Evolutionary conservation across 2,113 vertebrate species (phyloP).

Genomic region (Tetrao urogallus): DNA sequence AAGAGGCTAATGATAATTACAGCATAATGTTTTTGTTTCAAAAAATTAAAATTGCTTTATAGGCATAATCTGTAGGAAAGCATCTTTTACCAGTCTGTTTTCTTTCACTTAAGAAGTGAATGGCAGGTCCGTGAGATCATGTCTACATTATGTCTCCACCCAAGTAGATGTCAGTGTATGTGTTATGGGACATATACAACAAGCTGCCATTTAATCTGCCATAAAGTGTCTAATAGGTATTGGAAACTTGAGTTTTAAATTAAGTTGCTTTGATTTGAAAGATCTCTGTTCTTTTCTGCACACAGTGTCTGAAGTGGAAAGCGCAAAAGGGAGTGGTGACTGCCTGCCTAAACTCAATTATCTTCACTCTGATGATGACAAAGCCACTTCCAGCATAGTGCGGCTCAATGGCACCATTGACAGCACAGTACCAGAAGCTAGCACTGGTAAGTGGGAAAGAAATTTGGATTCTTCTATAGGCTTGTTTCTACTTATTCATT

Average conservation of each 20-base stretch:
- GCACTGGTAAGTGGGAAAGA: conserved; percentile 62
- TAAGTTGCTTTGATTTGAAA: not conserved
- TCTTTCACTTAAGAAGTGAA: not conserved
- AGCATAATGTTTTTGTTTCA: not conserved
- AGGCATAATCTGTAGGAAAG: not conserved
- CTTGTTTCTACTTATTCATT: rapidly evolving
- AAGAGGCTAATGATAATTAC: conserved; percentile 37
- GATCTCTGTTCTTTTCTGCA: conserved; percentile 6
- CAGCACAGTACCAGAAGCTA: not conserved
- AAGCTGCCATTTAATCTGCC: not conserved
- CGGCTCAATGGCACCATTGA: conserved; percentile 57
- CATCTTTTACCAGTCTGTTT: not conserved
- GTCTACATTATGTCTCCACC: not conserved
- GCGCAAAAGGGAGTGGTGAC: conserved; percentile 80
- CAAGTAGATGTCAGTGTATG: not conserved
- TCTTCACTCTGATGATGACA: conserved; percentile 31
- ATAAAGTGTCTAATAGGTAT: not conserved
- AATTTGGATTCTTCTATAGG: not conserved
- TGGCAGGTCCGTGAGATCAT: not conserved
- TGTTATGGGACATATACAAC: rapidly evolving
- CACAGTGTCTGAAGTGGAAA: conserved; percentile 81
- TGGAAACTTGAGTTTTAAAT: not conserved
- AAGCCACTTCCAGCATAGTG: conserved; percentile 75
- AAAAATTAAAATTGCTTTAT: not conserved
- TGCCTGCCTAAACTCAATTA: conserved; percentile 76